Evolutionary conservation across 2,113 vertebrate species (phyloP).

Genomic region (Xiphophorus maculatus): DNA sequence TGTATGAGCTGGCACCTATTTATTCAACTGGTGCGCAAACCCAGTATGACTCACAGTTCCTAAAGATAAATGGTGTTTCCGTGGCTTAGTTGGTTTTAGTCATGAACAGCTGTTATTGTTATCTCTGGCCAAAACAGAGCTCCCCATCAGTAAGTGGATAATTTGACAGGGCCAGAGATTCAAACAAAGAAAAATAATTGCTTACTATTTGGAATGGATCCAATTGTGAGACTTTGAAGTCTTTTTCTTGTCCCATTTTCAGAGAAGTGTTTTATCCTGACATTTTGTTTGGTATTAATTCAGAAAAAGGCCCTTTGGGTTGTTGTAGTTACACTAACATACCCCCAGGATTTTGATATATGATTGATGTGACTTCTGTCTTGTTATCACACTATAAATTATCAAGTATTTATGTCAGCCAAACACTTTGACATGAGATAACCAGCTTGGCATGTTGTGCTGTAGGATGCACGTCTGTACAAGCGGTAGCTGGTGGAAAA

Average conservation of each 20-base stretch:
- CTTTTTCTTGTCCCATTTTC: too few relatives aligned
- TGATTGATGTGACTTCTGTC: background rate
- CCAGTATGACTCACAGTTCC: slow-evolving; percentile 57
- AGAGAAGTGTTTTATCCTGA: too few relatives aligned
- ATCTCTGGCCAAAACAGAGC: background rate
- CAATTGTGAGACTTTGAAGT: too few relatives aligned
- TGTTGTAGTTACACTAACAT: background rate
- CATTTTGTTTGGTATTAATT: background rate
- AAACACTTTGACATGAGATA: background rate
- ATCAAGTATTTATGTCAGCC: background rate
- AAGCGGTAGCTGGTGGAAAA: background rate
- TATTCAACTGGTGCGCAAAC: slow-evolving; percentile 32
- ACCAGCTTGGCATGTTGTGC: background rate
- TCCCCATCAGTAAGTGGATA: slow-evolving; percentile 8
- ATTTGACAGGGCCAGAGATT: too few relatives aligned
- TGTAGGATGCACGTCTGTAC: background rate
- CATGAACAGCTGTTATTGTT: slow-evolving; percentile 26
- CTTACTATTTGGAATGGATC: too few relatives aligned
- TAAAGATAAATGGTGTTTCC: slow-evolving; percentile 61
- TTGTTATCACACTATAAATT: background rate
- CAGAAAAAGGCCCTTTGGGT: background rate
- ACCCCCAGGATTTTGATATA: background rate
- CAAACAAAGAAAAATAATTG: too few relatives aligned
- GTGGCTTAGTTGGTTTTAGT: slow-evolving; percentile 12
- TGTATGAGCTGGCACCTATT: slow-evolving; percentile 60